phyloP scores from a whole-genome alignment of 2,888 invertebrate genomes.

The Acleris holmiana region DNA sequence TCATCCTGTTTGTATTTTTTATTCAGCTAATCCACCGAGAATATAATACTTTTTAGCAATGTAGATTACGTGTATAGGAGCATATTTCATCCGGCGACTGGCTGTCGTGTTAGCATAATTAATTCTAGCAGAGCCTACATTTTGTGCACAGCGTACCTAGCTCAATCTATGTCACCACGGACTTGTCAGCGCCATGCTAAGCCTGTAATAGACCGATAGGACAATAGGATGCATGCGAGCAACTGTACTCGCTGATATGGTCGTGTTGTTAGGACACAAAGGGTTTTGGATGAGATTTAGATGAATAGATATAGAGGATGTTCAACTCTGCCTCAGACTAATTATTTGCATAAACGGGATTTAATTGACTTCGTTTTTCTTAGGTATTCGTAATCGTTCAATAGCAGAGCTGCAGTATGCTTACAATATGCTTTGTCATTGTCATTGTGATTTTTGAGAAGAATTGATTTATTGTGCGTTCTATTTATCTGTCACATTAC shows the following conservation, averaged over 20 bases:
- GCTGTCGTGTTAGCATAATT: constrained; percentile 39
- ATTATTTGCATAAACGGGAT: too few relatives aligned
- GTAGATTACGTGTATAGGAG: not conserved
- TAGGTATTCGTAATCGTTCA: too few relatives aligned
- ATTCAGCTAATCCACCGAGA: not conserved
- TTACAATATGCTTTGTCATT: too few relatives aligned
- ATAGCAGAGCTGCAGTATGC: too few relatives aligned
- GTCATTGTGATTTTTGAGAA: too few relatives aligned
- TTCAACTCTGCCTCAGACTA: not conserved
- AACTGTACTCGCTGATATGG: constrained; percentile 12
- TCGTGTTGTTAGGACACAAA: constrained; percentile 1
- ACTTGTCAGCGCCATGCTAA: constrained; percentile 38
- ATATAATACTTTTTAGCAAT: not conserved
- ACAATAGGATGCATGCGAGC: constrained; percentile 13
- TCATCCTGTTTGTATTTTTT: not conserved
- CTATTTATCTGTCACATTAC: too few relatives aligned
- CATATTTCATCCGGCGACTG: not conserved
- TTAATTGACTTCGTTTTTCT: too few relatives aligned
- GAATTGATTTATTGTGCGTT: too few relatives aligned
- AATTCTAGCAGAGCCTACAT: constrained; percentile 42
- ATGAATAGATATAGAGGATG: not conserved
- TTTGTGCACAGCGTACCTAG: constrained; percentile 41
- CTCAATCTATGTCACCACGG: constrained; percentile 37
- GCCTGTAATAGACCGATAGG: constrained; percentile 33
- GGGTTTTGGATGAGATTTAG: not conserved